Conservation (phyloP, 2,113 vertebrate species). For the Crotalus horridus region DNA sequence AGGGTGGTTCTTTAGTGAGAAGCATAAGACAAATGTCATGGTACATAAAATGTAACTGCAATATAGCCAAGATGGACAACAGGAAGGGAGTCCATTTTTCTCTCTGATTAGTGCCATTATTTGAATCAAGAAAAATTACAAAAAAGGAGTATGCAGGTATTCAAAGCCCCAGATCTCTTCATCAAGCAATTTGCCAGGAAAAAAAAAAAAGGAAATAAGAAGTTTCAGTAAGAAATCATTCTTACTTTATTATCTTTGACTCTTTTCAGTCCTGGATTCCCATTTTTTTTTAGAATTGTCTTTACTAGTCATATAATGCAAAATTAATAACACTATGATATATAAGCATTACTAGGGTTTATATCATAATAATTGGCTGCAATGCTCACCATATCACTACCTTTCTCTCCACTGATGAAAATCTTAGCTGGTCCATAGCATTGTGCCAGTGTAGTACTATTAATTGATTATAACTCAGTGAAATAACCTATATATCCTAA, state of each 20-base stretch:
- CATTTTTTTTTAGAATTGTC: not conserved
- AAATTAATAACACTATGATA: not conserved
- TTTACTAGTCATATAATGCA: not conserved
- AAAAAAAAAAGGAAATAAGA: not conserved
- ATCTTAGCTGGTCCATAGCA: not conserved
- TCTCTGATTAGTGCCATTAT: not conserved
- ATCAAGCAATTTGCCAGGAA: not conserved
- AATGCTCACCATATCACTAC: slow-evolving; percentile 25
- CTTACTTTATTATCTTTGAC: not conserved
- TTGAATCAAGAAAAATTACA: not conserved
- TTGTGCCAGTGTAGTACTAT: not conserved
- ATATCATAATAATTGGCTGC: not conserved
- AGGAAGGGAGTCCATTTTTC: not conserved
- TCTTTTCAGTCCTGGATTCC: not conserved
- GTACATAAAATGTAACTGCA: not conserved
- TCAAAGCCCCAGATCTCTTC: not conserved
- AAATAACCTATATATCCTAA: not conserved
- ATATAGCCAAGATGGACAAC: not conserved
- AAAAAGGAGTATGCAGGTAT: not conserved
- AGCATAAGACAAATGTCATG: not conserved
- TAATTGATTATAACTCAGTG: not conserved
- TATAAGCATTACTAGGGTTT: not conserved
- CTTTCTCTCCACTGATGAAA: not conserved
- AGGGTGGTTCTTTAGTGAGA: not conserved
- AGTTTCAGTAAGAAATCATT: not conserved